Base-by-base conservation (phyloP, 2,888 invertebrate species). In the Megastigmus dorsalis region DNA sequence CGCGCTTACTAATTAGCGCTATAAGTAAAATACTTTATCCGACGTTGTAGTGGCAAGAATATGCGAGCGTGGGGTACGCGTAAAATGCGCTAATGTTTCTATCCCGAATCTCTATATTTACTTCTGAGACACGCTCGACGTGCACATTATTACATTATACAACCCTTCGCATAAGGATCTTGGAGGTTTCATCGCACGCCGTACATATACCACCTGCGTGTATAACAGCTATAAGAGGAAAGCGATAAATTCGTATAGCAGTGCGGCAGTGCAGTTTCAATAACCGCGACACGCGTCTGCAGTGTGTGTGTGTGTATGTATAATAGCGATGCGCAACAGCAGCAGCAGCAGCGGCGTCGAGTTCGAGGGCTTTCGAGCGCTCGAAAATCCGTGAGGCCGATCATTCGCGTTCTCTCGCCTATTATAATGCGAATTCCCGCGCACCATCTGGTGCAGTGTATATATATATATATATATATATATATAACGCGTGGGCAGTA, bases 241-340 rank as follows among this genome's bases (percentile, higher is more conserved):
- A 20, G 52, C 65, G 18, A 65, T 54, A 55, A 66, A 66, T 66
- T 66, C 30, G 20, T 55, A 43, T 54, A 66, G 41, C n/a, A 45
- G 48, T 4, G 9, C 66, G 38, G 7, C 9, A 55, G 10, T 41
- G 41, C 52, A 28, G 52, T 52, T 65, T 65, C 15, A 52, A 65
- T 65, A 28, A n/a, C n/a, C n/a, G n/a, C n/a, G n/a, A n/a, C n/a
- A n/a, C n/a, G n/a, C n/a, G n/a, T n/a, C n/a, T n/a, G n/a, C n/a
- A n/a, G 52, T 9, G 15, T 5, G 43, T 38, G n/a, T 5, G 18
- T 5, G 4, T 48, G n/a, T 20, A 18, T 18, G 20, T 6, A 6
- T 0, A 4, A n/a, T n/a, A n/a, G n/a, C n/a, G n/a, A n/a, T 18
- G 20, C 18, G 7, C 2, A 4, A n/a, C n/a, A n/a, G n/a, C n/a